Conservation (phyloP, 2,113 vertebrate genomes). For the Corapipo altera region DNA sequence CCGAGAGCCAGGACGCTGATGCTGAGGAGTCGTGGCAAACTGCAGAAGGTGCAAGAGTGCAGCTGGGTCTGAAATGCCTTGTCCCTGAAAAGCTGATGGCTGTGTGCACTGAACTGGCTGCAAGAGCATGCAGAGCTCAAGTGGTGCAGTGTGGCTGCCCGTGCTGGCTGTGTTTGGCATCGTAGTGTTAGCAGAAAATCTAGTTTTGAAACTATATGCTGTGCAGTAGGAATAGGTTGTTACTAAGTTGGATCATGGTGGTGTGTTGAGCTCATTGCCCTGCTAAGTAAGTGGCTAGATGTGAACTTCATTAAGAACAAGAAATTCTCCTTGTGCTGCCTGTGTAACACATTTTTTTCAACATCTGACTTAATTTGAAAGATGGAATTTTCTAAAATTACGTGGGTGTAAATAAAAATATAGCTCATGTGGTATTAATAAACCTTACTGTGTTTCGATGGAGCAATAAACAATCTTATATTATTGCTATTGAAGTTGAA, state of each 20-base stretch:
- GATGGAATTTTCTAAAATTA: not conserved
- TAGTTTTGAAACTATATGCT: not conserved
- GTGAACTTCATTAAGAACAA: not conserved
- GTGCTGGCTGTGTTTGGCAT: not conserved
- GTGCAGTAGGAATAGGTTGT: not conserved
- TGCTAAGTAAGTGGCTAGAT: not conserved
- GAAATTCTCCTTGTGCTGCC: not conserved
- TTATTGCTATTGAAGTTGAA: not conserved
- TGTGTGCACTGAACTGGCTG: not conserved
- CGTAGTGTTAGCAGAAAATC: not conserved
- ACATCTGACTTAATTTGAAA: not conserved
- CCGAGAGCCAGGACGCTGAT: not conserved
- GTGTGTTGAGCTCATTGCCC: not conserved
- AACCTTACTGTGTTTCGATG: not conserved
- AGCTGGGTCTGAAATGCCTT: not conserved
- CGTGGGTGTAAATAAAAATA: not conserved
- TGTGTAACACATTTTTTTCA: not conserved
- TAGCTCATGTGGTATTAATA: not conserved
- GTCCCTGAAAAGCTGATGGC: not conserved
- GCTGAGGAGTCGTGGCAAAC: not conserved
- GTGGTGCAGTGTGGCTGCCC: not conserved
- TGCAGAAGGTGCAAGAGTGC: conserved; percentile 19
- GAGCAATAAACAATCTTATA: not conserved
- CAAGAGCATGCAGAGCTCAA: not conserved
- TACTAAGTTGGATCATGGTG: rapidly evolving